Conservation (phyloP, 2,888 invertebrate genomes). For the Acholoe squamosa region DNA sequence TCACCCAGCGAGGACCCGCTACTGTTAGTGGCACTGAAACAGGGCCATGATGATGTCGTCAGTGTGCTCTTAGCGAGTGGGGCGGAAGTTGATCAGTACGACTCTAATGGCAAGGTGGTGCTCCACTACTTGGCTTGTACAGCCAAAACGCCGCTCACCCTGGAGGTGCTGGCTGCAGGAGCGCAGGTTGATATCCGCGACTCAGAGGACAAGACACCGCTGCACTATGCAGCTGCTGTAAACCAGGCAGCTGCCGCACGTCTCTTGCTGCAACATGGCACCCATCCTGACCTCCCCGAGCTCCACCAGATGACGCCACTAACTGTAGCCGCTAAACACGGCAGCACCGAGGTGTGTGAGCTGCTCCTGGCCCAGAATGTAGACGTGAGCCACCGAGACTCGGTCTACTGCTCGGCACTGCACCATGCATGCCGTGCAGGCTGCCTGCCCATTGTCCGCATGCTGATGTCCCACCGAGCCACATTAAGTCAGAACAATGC, state of each 20-base stretch:
- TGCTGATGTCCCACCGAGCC: not conserved
- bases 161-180: slow-evolving; percentile 54
- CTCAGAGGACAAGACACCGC: slow-evolving; percentile 68
- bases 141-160: not conserved
- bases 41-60: slow-evolving; percentile 69
- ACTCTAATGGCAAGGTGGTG: slow-evolving; percentile 52
- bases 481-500: slow-evolving; percentile 4
- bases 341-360: slow-evolving; percentile 7
- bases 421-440: slow-evolving; percentile 59
- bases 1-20: slow-evolving; percentile 42
- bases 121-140: slow-evolving; percentile 53
- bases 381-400: slow-evolving; percentile 41
- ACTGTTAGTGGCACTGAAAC: slow-evolving; percentile 55
- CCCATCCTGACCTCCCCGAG: slow-evolving; percentile 52
- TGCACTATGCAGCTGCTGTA: slow-evolving; percentile 69
- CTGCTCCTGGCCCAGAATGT: not conserved
- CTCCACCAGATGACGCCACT: slow-evolving; percentile 62
- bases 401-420: not conserved
- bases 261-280: slow-evolving; percentile 47
- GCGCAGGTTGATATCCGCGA: slow-evolving; percentile 46
- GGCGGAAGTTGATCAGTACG: slow-evolving; percentile 71
- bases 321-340: slow-evolving; percentile 56
- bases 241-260: slow-evolving; percentile 15
- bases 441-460: not conserved
- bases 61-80: slow-evolving; percentile 70